These are phyloP conservation scores for Orcinus orca DNA, from an alignment of 2,113 vertebrate species.

Conservation along the genomic window DNA sequence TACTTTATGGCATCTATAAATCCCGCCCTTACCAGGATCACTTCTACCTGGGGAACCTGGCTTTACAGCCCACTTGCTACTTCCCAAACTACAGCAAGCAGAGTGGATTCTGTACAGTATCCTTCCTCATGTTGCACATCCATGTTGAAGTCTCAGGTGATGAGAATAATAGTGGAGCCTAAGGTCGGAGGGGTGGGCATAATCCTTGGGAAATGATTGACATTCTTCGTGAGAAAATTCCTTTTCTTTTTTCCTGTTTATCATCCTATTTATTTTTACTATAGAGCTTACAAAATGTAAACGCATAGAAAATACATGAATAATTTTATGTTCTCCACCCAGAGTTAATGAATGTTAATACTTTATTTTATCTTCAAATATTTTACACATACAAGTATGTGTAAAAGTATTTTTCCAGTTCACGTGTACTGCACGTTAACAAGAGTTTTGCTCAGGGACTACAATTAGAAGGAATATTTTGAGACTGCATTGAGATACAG, in stretches of 20 bases:
- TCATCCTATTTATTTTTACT: background rate
- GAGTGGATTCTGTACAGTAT: background rate
- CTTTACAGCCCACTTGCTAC: background rate
- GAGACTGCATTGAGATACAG: background rate
- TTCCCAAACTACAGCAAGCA: background rate
- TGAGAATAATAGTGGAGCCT: background rate
- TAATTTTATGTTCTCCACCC: background rate
- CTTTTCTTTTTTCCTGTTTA: background rate
- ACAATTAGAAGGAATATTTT: background rate
- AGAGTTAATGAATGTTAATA: background rate
- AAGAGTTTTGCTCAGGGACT: background rate
- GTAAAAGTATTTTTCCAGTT: background rate
- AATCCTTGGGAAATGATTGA: background rate
- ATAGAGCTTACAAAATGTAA: background rate
- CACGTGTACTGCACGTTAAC: background rate
- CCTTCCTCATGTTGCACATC: background rate
- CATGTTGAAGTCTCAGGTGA: background rate
- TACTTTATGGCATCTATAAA: background rate
- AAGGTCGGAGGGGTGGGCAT: background rate
- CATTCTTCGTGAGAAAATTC: background rate
- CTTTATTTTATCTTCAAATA: conserved; percentile 2
- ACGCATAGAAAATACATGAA: background rate
- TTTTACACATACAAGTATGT: background rate
- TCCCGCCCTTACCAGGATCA: background rate
- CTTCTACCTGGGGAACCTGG: background rate